A percentile compares a stretch with the other conserved stretches of the same genome.
These are phyloP conservation scores for Papilio protenor DNA, from an alignment of 2,888 invertebrate genomes.

Conservation along the genomic window DNA sequence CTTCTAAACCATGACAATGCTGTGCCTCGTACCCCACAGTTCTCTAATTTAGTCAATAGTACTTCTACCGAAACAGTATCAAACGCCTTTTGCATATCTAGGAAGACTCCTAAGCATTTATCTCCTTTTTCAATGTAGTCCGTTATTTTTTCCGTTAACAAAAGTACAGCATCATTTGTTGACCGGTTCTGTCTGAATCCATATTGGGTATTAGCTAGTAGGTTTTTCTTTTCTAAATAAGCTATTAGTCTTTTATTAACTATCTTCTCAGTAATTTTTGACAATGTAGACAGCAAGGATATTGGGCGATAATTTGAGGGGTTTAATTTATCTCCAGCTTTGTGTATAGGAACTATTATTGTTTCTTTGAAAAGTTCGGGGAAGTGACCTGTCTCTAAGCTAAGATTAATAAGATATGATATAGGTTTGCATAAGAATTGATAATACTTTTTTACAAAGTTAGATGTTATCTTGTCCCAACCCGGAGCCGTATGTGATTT, in stretches of 20 bases:
- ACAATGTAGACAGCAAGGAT: not conserved
- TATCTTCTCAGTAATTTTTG: not conserved
- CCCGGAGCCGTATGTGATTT: not conserved
- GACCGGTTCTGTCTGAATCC: not conserved
- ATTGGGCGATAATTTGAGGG: slow-evolving; percentile 4
- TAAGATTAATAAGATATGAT: not conserved
- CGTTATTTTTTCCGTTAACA: not conserved
- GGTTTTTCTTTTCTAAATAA: not conserved
- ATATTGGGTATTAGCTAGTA: not conserved
- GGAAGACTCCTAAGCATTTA: not conserved
- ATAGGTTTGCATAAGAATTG: not conserved
- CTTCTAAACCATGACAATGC: not conserved
- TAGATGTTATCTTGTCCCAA: slow-evolving; percentile 6
- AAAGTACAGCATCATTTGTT: not conserved
- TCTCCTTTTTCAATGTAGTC: not conserved
- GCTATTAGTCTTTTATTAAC: not conserved
- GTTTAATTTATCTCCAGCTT: not conserved
- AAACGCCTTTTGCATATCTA: not conserved
- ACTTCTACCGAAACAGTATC: not conserved
- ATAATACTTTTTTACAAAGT: not conserved
- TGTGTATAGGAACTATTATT: not conserved
- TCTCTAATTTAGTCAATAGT: not conserved
- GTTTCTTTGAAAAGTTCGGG: not conserved
- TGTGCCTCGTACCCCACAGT: not conserved
- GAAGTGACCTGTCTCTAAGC: not conserved